Percentiles rank a stretch among this genome's conserved stretches.
These are phyloP conservation scores for Lasioglossum zephyrum DNA, from an alignment of 2,888 invertebrate genomes.

Conservation along the genomic window DNA sequence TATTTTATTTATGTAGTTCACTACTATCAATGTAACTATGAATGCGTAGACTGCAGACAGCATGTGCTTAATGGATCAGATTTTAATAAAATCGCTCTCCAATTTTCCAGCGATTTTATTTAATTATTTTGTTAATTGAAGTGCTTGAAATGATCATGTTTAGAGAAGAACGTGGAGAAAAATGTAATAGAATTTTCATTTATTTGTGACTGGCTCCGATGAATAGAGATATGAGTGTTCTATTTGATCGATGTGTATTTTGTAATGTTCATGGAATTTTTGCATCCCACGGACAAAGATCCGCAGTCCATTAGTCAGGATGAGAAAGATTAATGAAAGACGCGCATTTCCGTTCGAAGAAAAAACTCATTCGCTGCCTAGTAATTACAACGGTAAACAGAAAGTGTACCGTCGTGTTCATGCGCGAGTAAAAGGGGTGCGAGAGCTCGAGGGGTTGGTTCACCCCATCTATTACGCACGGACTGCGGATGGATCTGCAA, in stretches of 20 bases:
- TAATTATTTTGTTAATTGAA: neutral
- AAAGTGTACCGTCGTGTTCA: conserved; percentile 8
- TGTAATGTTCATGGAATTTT: neutral
- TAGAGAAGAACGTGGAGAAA: neutral
- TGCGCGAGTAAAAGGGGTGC: conserved; percentile 6
- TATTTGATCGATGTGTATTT: neutral
- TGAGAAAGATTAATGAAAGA: conserved; percentile 1
- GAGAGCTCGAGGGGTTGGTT: neutral
- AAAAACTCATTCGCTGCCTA: neutral
- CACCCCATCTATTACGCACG: conserved; percentile 2
- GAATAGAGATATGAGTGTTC: neutral
- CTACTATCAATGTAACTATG: neutral
- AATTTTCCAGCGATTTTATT: neutral
- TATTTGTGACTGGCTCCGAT: neutral
- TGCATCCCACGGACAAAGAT: neutral
- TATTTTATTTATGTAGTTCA: neutral
- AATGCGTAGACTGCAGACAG: neutral
- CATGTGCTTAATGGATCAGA: neutral
- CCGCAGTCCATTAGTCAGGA: conserved; percentile 5
- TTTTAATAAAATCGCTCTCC: neutral
- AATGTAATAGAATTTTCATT: neutral
- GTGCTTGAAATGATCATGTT: neutral
- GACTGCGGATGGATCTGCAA: neutral
- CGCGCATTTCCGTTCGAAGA: conserved; percentile 1
- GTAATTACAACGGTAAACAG: conserved; percentile 8